phyloP scores from a whole-genome alignment of 2,113 vertebrate species.

The Gulo gulo region DNA sequence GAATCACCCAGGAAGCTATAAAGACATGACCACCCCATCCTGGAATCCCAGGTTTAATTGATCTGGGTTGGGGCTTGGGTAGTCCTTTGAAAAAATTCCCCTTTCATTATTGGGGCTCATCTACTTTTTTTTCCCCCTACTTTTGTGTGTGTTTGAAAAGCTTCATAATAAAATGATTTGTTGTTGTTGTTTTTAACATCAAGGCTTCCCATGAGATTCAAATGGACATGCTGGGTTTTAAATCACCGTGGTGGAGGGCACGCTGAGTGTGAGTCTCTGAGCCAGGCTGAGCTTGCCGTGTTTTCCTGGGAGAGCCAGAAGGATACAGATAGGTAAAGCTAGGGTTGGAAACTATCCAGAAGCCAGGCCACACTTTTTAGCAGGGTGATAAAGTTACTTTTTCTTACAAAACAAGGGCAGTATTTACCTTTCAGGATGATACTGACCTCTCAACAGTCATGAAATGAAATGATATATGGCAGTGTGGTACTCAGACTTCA shows the following conservation, averaged over 20 bases:
- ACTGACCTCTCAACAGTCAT: not conserved
- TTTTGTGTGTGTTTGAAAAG: not conserved
- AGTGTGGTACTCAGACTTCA: not conserved
- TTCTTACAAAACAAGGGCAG: not conserved
- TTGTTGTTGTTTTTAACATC: not conserved
- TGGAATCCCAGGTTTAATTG: not conserved
- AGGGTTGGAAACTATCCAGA: too few relatives aligned
- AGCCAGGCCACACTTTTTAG: not conserved
- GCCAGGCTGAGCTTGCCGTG: not conserved
- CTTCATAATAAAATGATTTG: not conserved
- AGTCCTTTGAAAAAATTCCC: not conserved
- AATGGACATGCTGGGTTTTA: not conserved
- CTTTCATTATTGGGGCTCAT: not conserved
- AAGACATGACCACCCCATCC: not conserved
- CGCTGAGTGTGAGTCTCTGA: not conserved
- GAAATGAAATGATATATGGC: not conserved
- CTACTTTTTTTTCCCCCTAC: not conserved
- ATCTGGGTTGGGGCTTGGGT: not conserved
- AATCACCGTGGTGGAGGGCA: not conserved
- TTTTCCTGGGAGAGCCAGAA: not conserved
- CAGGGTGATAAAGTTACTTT: not conserved
- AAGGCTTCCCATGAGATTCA: not conserved
- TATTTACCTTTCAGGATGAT: not conserved
- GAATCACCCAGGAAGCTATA: not conserved
- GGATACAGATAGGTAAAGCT: not conserved